Percentiles rank a stretch among this genome's conserved stretches.
Conservation (phyloP, 2,888 invertebrate genomes). For the Margaritifera margaritifera region DNA sequence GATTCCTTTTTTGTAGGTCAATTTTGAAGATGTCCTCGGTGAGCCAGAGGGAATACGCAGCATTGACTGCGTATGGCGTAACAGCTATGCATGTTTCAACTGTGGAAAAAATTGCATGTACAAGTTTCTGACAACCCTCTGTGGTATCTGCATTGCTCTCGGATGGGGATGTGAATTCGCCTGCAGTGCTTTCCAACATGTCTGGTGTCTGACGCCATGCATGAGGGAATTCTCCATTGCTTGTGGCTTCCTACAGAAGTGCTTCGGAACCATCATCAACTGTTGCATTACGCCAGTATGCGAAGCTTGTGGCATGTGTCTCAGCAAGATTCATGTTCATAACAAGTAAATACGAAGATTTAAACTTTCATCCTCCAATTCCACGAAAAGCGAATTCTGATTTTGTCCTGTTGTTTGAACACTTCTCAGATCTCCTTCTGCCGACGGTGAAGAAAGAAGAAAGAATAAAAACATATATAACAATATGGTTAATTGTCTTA, state of each 20-base stretch:
- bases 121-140: conserved; percentile 79
- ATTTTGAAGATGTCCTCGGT: conserved; percentile 57
- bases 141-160: conserved; percentile 81
- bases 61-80: conserved; percentile 82
- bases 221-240: conserved; percentile 80
- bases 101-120: conserved; percentile 81
- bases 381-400: too few species aligned
- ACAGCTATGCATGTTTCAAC: conserved; percentile 78
- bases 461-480: too few species aligned
- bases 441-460: too few species aligned
- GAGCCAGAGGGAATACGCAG: conserved; percentile 60
- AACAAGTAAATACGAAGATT: too few species aligned
- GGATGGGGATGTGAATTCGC: conserved; percentile 73
- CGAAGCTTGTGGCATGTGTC: conserved; percentile 73
- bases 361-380: too few species aligned
- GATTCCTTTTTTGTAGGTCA: conserved; percentile 31
- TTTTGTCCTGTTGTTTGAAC: too few species aligned
- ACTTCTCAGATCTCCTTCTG: too few species aligned
- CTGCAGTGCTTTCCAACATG: conserved; percentile 78
- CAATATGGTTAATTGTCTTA: too few species aligned
- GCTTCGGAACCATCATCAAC: conserved; percentile 76
- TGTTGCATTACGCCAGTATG: conserved; percentile 78
- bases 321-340: conserved; percentile 48
- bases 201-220: conserved; percentile 83
- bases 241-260: conserved; percentile 53